A percentile compares a stretch with the other conserved stretches of the same genome.
phyloP scores from a whole-genome alignment of 2,113 vertebrate genomes.

The Gymnogyps californianus region DNA sequence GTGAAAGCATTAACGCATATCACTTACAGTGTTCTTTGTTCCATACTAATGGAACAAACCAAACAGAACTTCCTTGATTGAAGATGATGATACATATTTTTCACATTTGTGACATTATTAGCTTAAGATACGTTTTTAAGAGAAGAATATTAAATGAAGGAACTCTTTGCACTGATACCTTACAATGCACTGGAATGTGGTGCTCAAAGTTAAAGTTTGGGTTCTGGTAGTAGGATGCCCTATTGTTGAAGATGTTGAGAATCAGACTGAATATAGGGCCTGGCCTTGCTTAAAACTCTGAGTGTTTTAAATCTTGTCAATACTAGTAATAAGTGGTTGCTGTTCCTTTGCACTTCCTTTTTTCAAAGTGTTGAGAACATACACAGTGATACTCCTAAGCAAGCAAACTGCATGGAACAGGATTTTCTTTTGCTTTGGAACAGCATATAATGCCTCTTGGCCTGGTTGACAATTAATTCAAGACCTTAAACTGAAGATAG shows the following conservation, averaged over 20 bases:
- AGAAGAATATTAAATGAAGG: not conserved
- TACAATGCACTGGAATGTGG: not conserved
- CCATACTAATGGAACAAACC: not conserved
- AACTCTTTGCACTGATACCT: not conserved
- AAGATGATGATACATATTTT: not conserved
- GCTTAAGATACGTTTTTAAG: not conserved
- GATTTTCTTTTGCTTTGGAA: not conserved
- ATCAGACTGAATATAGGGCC: not conserved
- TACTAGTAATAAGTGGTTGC: not conserved
- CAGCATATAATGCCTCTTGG: not conserved
- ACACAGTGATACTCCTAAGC: not conserved
- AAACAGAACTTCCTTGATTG: not conserved
- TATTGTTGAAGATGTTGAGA: not conserved
- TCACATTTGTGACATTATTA: not conserved
- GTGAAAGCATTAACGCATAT: not conserved
- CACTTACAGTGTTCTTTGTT: not conserved
- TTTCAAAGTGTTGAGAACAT: not conserved
- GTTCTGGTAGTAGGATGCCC: not conserved
- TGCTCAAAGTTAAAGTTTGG: not conserved
- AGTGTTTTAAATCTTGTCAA: not conserved
- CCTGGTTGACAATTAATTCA: not conserved
- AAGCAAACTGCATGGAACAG: not conserved
- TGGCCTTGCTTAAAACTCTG: not conserved
- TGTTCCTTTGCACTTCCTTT: not conserved
- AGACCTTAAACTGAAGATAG: not conserved